Conservation (phyloP, 2,888 invertebrate genomes). For the Argynnis bischoffii region DNA sequence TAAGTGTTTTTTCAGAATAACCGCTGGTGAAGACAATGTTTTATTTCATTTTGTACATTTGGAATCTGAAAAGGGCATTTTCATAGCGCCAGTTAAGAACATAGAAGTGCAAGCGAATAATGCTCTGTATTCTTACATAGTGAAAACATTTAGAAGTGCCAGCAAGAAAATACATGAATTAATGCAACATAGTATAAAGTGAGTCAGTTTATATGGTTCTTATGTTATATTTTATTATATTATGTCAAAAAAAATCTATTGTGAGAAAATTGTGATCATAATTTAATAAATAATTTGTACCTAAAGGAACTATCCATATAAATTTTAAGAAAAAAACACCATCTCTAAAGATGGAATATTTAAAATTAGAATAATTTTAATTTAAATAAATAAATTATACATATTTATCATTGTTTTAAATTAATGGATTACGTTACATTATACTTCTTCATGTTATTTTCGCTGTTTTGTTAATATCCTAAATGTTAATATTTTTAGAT, state of each 20-base stretch:
- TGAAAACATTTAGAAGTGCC: conserved; percentile 87
- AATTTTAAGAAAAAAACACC: no score
- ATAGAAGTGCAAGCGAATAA: conserved; percentile 67
- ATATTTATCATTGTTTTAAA: no score
- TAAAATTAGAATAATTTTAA: no score
- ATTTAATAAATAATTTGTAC: no score
- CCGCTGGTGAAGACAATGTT: conserved; percentile 87
- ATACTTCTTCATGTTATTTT: no score
- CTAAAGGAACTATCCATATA: no score
- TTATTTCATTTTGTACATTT: conserved; percentile 89
- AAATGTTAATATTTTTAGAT: conserved; percentile 53
- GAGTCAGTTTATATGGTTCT: conserved; percentile 25
- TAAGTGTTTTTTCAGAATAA: conserved; percentile 74
- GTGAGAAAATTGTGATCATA: no score
- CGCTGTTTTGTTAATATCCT: background rate
- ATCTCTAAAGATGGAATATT: no score
- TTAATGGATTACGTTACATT: no score
- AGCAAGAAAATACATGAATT: conserved; percentile 88
- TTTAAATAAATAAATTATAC: no score
- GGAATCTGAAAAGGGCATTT: conserved; percentile 86
- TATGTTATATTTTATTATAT: background rate
- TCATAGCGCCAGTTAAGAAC: conserved; percentile 83
- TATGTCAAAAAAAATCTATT: background rate
- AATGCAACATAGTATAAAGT: conserved; percentile 86
- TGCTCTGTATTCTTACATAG: conserved; percentile 79